Percentiles rank a stretch among this genome's conserved stretches.
phyloP scores from a whole-genome alignment of 2,113 vertebrate genomes.

The Rhea pennata region DNA sequence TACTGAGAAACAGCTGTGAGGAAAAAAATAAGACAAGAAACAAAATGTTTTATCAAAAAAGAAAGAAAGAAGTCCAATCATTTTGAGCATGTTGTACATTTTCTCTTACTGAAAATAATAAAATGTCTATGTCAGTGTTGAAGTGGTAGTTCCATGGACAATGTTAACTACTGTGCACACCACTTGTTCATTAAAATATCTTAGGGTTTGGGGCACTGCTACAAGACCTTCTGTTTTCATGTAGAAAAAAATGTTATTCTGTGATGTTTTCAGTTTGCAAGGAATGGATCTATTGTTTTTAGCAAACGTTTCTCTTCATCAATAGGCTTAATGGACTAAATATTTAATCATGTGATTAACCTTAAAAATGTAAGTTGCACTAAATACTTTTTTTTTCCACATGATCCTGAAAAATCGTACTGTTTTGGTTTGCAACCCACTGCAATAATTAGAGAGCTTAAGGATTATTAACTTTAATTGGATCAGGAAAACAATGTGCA shows the following conservation, averaged over 20 bases:
- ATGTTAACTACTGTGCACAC: neutral
- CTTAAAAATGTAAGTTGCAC: neutral
- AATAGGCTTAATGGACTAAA: neutral
- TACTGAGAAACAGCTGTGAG: neutral
- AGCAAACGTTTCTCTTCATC: neutral
- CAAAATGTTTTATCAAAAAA: neutral
- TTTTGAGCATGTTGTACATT: neutral
- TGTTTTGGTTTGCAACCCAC: neutral
- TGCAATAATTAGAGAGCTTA: neutral
- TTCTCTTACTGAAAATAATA: neutral
- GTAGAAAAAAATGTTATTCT: neutral
- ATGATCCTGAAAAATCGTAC: neutral
- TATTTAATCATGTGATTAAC: neutral
- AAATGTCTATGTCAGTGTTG: neutral
- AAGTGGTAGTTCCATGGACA: neutral
- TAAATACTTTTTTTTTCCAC: neutral
- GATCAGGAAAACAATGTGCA: neutral
- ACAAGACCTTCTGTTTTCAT: neutral
- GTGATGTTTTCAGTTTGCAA: neutral
- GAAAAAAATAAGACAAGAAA: neutral
- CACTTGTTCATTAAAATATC: neutral
- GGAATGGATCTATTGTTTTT: neutral
- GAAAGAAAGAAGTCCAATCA: neutral
- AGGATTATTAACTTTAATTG: neutral
- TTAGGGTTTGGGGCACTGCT: neutral